Evolutionary conservation across 2,113 vertebrate genomes (phyloP), one percentile per base, ranked within the genome.

Genomic region (Epinephelus lanceolatus): DNA sequence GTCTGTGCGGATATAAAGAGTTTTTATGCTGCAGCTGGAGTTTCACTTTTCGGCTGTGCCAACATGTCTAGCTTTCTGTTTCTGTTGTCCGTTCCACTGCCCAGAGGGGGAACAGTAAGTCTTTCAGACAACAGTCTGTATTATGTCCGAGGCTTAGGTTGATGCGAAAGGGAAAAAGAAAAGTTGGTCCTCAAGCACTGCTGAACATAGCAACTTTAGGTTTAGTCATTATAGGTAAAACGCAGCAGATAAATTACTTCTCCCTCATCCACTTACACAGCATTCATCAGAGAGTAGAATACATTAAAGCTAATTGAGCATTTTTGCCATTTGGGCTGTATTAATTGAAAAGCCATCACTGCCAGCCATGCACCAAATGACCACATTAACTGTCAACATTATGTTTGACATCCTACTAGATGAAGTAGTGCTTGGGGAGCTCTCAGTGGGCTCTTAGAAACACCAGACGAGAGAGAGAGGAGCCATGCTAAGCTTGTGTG

Each of bases 341-440:
- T 92, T 93, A 93, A 93, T 91, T 94, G 91, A 90, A 92, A 93
- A 92, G 91, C 85, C 90, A 92, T 94, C 93, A 91, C 80, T 90
- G 78, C 51, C 86, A 91, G 88, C 87, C 86, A 91, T 87, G 87
- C 89, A 89, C 89, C 89, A 91, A 93, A 92, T 89, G 91, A 93
- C 88, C 92, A 91, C 85, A 93, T 93, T 93, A 93, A 85, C 86
- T 89, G 89, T 92, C 85, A 91, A 89, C 92, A 86, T 92, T 93
- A 89, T 91, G 88, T 93, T 86, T 91, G 88, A 91, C 90, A 86
- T 88, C 90, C 89, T 81, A 18, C 86, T 63, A 70, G 86, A 93
- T 92, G 88, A 83, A 88, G 85, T 75, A 66, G 84, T 63, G 84
- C 88, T 93, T 23, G 56, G 90, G 89, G 85, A 93, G 88, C 82